Evolutionary conservation across 2,113 vertebrate species (phyloP), one percentile per base, ranked within the genome.

Genomic region (Ochotona curzoniae): DNA sequence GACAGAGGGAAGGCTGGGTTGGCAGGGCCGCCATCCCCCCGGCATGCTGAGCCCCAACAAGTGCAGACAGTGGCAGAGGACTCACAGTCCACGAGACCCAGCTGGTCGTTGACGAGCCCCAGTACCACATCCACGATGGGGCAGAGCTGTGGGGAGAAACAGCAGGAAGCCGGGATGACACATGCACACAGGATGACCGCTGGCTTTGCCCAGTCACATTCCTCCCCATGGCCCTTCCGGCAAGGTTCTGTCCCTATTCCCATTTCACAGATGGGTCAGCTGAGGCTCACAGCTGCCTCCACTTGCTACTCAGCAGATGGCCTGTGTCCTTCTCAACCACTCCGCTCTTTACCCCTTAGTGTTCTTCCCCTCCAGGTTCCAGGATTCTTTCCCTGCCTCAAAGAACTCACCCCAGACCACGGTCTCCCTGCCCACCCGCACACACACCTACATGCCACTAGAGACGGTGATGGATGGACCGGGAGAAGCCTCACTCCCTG

Each of bases 1-100:
- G 21, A 2, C 20, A 67, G 49, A 76, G 63, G 25, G 18, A 66
- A 75, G 17, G n/a, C 38, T 69, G 26, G 20, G 57, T 1, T 35
- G 15, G 44, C 1, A 12, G 2, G 7, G 38, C 38, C 38, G 6
- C 38, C 38, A 44, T 44, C 38, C 38, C 38, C 38, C 38, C 38
- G 3, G 4, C 38, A 44, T 44, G 38, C 38, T 44, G 38, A 44
- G 38, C 38, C 38, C 38, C 38, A 44, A 6, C 38, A 44, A 6
- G 38, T 44, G 6, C 0, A n/a, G 73, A 25, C 2, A 12, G 6
- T 5, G 30, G 35, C n/a, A 38, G 51, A n/a, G 28, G 6, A 96
- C 97, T 98, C 76, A 98, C 97, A 98, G 87, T 97, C 97, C 74
- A 97, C 97, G 0, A 97, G 93, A 20, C 96, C 95, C 94, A 98